Evolutionary conservation across 2,888 invertebrate species (phyloP), one percentile per base, ranked within the genome.

Genomic region (Nematopogon swammerdamellus): DNA sequence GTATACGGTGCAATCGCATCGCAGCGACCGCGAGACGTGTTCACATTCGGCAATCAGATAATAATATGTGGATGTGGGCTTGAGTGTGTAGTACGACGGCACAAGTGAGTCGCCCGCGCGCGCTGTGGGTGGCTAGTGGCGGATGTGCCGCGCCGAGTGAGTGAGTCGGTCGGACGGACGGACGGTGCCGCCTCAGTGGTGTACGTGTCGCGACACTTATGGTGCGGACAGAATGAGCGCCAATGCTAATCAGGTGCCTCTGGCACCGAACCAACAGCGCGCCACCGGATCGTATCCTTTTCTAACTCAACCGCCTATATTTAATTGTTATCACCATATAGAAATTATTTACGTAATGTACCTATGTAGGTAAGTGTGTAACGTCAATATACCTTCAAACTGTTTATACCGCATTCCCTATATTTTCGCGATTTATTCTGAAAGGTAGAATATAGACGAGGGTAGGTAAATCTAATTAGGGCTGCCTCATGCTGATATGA

Each of bases 211-310:
- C 65, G 71, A 81, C 68, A 82, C 80, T 81, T 81, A 79, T 80
- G 81, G 80, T 76, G 76, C 75, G 72, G 72, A 80, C 70, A 75
- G 65, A 71, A 85, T 85, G 85, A 85, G 83, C 75, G 81, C 82
- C 70, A 85, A 84, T 76, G 83, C 82, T 72, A 85, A 84, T 72
- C 83, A 82, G 80, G 80, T 82, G 80, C 83, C 83, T 68, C 68
- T 81, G 70, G 82, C 82, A 70, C 81, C 81, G 65, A 77, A 70
- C 79, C 68, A 44, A 17, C 82, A 74, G 67, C 82, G 77, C 70
- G 82, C 72, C 60, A 77, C 75, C 68, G 81, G 72, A 69, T 65
- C 80, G 83, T 84, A 83, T 83, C 83, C 83, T 83, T 84, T 82
- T 73, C 51, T 55, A 60, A 48, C 53, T 47, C 18, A 50, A 56